phyloP scores from a whole-genome alignment of 2,113 vertebrate genomes.

The Bujurquina vittata region DNA sequence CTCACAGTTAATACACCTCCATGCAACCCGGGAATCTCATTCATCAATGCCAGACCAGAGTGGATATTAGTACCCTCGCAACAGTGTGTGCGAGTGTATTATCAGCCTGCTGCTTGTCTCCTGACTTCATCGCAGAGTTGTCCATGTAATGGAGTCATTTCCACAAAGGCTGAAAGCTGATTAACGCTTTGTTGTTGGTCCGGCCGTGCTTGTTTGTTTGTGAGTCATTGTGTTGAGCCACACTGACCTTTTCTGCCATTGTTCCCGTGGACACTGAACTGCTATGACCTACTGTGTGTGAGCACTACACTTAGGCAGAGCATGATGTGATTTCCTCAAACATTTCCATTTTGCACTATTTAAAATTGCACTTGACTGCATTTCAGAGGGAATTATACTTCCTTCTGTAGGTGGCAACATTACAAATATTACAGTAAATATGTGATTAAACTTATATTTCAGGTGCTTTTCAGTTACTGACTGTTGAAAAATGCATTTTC shows the following conservation, averaged over 20 bases:
- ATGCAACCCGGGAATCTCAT: slow-evolving; percentile 65
- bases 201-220: slow-evolving; percentile 4
- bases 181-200: slow-evolving; percentile 44
- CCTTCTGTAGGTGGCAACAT: background rate
- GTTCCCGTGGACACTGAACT: slow-evolving; percentile 10
- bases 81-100: slow-evolving; percentile 61
- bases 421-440: background rate
- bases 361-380: background rate
- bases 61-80: slow-evolving; percentile 65
- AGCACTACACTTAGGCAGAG: background rate
- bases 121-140: slow-evolving; percentile 59
- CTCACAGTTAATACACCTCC: slow-evolving; percentile 69
- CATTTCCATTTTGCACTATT: background rate
- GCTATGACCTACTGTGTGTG: background rate
- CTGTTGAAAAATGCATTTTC: background rate
- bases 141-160: slow-evolving; percentile 61
- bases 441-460: background rate
- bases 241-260: slow-evolving; percentile 40
- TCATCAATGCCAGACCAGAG: slow-evolving; percentile 69
- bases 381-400: background rate
- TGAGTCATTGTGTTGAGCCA: slow-evolving; percentile 51
- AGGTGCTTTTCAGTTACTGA: background rate
- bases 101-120: slow-evolving; percentile 61
- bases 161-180: slow-evolving; percentile 53
- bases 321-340: background rate